Evolutionary conservation across 2,113 vertebrate genomes (phyloP), one percentile per base, ranked within the genome.

Genomic region (Sinocyclocheilus maitianheensis): DNA sequence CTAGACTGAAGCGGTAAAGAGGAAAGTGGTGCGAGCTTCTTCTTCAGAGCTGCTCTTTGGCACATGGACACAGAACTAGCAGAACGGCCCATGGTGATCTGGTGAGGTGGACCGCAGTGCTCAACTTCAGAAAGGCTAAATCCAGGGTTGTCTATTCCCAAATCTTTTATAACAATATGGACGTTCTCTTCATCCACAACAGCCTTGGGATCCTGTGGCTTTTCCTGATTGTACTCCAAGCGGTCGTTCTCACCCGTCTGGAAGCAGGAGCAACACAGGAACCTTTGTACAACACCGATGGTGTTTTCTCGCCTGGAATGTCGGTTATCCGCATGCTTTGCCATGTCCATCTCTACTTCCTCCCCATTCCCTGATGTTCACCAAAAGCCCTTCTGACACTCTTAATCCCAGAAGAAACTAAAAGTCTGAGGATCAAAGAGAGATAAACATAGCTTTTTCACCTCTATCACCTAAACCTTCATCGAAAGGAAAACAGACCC

Each of bases 241-340:
- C 83, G 34, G 76, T 89, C 84, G 48, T 48, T 83, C 83, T 90
- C 86, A 58, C 88, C 83, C 12, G 77, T 84, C 43, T 26, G 30
- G 83, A 91, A 80, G 85, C 93, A 94, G 0, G 60, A 87, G 80
- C 94, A 95, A 88, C 92, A 93, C 84, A 93, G 75, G 16, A 94
- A 22, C 55, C 89, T 82, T 55, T 26, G 7, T 1, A 76, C 75
- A 65, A 91, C 51, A 14, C 78, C 2, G 1, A 24, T 48, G 7
- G 7, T 22, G 26, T 76, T 46, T 65, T 43, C 63, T 26, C 0
- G 40, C 46, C 58, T 83, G 69, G 79, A 86, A n/a, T 24, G 20
- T n/a, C 9, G 62, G 26, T 69, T 24, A 58, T 81, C 69, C 40
- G 4, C 37, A 55, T 48, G 48, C 71, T 6, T 78, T 83, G 10